Conservation (phyloP, 1,140 invertebrate genomes). For the Camponotus vicinus region DNA sequence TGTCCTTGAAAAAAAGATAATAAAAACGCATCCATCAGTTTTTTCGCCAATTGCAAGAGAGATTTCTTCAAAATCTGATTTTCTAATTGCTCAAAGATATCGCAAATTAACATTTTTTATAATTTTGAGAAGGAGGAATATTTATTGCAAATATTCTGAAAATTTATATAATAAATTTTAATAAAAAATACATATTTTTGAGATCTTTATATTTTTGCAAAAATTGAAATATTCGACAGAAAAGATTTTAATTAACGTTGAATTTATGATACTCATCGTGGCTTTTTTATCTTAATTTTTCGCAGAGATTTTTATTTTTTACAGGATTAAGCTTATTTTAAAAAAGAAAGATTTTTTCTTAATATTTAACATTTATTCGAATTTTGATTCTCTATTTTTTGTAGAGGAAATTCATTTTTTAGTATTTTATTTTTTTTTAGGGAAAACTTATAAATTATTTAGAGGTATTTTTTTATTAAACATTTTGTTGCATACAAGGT, state of each 20-base stretch:
- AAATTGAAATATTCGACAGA: neutral
- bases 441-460: no score
- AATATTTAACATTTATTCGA: no score
- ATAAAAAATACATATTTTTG: neutral
- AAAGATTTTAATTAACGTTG: neutral
- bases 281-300: neutral
- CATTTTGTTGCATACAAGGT: no score
- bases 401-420: no score
- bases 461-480: no score
- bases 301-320: neutral
- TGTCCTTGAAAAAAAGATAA: constrained; percentile 21
- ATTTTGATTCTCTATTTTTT: no score
- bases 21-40: constrained; percentile 28
- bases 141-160: no score
- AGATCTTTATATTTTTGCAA: neutral
- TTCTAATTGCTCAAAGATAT: neutral
- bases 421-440: no score
- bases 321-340: no score
- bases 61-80: constrained; percentile 1
- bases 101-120: neutral
- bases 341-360: no score
- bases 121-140: neutral
- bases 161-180: neutral
- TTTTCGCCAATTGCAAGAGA: neutral
- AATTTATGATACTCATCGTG: neutral